Evolutionary conservation across 2,888 invertebrate genomes (phyloP), one percentile per base, ranked within the genome.

Genomic region (Caenorhabditis japonica): DNA sequence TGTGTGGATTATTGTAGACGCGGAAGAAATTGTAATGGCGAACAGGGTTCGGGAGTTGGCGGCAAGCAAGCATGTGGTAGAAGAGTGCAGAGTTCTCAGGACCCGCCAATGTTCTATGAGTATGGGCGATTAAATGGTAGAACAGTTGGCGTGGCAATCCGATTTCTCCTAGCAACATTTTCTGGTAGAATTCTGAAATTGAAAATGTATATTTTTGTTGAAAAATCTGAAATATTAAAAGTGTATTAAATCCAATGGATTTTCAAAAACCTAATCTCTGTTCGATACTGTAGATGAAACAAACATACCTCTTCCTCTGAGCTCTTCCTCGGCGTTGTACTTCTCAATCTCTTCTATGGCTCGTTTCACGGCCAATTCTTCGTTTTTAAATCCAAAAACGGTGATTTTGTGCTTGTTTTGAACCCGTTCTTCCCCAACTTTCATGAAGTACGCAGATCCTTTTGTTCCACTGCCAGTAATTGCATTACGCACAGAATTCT

Each of bases 51-150:
- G n/a, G n/a, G n/a, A n/a, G n/a, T n/a, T n/a, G n/a, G n/a, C n/a
- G n/a, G n/a, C n/a, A n/a, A n/a, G n/a, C n/a, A n/a, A 56, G 23
- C 4, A 56, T 34, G n/a, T 56, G 56, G 25, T 56, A 56, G 46
- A 56, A 56, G 34, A 56, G 44, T 1, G 56, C 44, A 3, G 56
- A 43, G 44, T 55, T 55, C 34, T 55, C 55, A 2, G 55, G 55
- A n/a, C 55, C 55, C 2, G 55, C 55, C 7, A 56, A 44, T 10
- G 0, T n/a, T 2, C 43, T 44, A 10, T 19, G n/a, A 1, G 23
- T 8, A 1, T 19, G 13, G 4, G 23, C 44, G 46, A 56, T 15
- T 15, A 46, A 4, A 1, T 34, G 23, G 23, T 56, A 56, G 17
- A 56, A 56, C 8, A 56, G 15, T 12, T 34, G 34, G 3, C 56